Evolutionary conservation across 2,113 vertebrate genomes (phyloP).

Genomic region (Oxyura jamaicensis): DNA sequence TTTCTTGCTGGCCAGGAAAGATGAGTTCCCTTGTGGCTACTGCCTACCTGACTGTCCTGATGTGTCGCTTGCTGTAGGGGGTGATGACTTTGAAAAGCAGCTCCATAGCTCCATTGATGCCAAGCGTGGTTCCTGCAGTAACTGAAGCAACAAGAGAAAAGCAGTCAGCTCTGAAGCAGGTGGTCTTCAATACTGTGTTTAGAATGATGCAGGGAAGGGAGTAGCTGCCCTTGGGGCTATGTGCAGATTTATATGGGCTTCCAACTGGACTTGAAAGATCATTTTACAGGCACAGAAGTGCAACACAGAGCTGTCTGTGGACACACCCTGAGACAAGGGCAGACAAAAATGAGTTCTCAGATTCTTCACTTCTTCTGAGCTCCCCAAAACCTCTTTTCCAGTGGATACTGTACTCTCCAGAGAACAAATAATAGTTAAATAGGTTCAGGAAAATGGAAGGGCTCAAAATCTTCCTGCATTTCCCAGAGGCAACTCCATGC

Average conservation of each 20-base stretch:
- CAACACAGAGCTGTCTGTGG: neutral
- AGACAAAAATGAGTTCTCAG: neutral
- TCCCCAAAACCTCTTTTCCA: neutral
- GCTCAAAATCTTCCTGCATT: neutral
- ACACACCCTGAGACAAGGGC: neutral
- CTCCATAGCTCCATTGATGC: slow-evolving; percentile 86
- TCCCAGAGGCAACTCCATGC: neutral
- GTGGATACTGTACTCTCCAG: neutral
- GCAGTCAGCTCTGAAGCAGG: slow-evolving; percentile 6
- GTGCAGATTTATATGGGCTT: neutral
- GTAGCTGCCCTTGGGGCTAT: neutral
- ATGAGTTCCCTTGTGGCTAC: neutral
- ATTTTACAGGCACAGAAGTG: neutral
- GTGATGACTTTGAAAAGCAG: slow-evolving; percentile 86
- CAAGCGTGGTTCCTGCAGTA: slow-evolving; percentile 83
- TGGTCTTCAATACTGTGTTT: neutral
- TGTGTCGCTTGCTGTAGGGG: slow-evolving; percentile 79
- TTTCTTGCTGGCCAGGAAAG: slow-evolving; percentile 39
- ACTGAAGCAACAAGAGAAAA: slow-evolving; percentile 74
- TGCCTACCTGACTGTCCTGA: slow-evolving; percentile 86
- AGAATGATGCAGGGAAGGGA: neutral
- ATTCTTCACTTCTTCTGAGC: neutral
- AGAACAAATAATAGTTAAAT: neutral
- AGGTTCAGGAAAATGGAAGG: neutral
- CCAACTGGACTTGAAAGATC: neutral